Base-by-base conservation (phyloP, 2,797 vertebrate species). In the Crenuchus spilurus region DNA sequence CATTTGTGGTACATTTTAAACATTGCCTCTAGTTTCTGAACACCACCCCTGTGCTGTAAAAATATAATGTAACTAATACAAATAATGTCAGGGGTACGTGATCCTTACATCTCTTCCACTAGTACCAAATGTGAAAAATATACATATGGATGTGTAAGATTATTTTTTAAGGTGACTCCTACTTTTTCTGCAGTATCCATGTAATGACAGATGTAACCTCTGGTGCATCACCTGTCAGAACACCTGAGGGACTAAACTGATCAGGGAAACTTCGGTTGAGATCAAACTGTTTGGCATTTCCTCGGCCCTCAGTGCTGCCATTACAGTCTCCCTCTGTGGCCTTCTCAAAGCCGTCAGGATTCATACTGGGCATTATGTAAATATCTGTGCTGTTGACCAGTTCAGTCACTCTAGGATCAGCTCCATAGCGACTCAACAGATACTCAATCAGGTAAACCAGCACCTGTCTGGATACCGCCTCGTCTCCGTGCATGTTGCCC, bases 401-500 rank as follows among this genome's bases (percentile, higher is more conserved):
- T 74, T 89, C 88, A 0, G 86, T 87, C 5, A 95, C 67, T 2
- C 95, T 93, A 8, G 79, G 77, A 0, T 97, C 95, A n/a, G 76
- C 82, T 5, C 80, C 90, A 70, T 96, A 98, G 14, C 80, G 81
- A 0, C 68, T 54, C 67, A 96, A 82, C 77, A 99, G 90, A 81
- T 95, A 83, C 63, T 92, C 92, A 37, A 91, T 91, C 4, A 98
- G 91, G 83, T 97, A 97, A 16, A 97, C 75, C 81, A 98, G 76
- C 85, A 98, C 88, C 91, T 96, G 96, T 61, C 96, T 90, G 55
- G 96, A 96, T 83, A 98, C 91, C 11, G 96, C 91, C 80, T 98
- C 96, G 82, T 98, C 95, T 3, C 96, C 96, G 88, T 99, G 96
- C 95, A 97, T 97, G 90, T 98, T 98, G 4, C 95, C 97, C 1